A percentile compares a stretch with the other conserved stretches of the same genome.
Conservation (phyloP, 2,888 invertebrate genomes). For the Hymenopus coronatus region DNA sequence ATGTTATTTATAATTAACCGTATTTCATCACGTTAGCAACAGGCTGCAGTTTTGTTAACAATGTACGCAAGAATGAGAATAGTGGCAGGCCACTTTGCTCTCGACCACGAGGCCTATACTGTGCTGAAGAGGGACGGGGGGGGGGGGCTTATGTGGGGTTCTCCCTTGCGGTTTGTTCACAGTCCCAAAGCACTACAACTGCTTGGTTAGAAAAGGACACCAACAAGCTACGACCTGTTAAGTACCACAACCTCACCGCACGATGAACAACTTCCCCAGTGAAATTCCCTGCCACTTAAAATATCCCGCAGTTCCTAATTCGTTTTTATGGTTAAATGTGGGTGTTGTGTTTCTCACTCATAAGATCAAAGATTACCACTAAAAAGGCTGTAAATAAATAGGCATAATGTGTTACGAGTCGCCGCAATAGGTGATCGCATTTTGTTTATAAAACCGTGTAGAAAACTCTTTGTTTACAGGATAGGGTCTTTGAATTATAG, state of each 20-base stretch:
- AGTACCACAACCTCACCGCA: background rate
- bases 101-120: background rate
- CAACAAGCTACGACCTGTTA: background rate
- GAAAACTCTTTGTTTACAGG: too few species aligned
- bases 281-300: background rate
- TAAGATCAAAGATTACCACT: too few species aligned
- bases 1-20: too few species aligned
- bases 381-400: too few species aligned
- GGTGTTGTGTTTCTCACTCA: too few species aligned
- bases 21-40: background rate
- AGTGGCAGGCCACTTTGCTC: background rate
- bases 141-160: background rate
- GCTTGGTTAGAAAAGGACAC: background rate
- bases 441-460: too few species aligned
- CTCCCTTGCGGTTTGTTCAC: background rate
- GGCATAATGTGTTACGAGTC: too few species aligned
- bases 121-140: background rate
- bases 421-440: too few species aligned
- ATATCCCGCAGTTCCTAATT: background rate
- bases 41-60: background rate
- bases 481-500: too few species aligned
- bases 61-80: background rate
- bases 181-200: background rate
- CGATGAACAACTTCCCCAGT: background rate
- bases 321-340: too few species aligned